Base-by-base conservation (phyloP, 2,113 vertebrate species). In the Cyphomyrus plagiostoma region DNA sequence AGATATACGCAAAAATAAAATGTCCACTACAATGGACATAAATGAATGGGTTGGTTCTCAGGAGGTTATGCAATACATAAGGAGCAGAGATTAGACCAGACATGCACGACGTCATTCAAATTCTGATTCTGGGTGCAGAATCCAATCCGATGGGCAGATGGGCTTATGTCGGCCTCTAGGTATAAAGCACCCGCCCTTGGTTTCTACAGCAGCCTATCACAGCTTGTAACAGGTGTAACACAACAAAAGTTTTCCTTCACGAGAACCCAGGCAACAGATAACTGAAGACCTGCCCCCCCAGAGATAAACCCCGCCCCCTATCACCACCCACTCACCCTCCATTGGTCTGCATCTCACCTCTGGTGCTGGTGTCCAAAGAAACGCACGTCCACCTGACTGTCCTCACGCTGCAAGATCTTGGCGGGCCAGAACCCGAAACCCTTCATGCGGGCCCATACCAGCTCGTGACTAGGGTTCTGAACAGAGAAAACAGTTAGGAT, bases 371-470 rank as follows among this genome's bases (percentile, higher is more conserved):
- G 98, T 91, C 98, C 98, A 91, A 99, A 99, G 95, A 99, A 99
- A 91, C 98, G 97, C 17, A 99, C 98, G 88, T 99, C 98, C 91
- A 98, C 98, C 95, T 99, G 98, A 96, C 96, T 98, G 93, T 98
- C 98, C 89, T 99, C 97, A 93, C 97, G 97, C 95, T 99, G 98
- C 92, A 99, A 97, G 89, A 99, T 97, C 95, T 99, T 99, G 90
- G 98, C 98, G 49, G 98, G 98, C 98, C 98, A 99, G 95, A 99
- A 99, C 39, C 98, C 98, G 89, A 99, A 99, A 49, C 98, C 98
- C 93, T 99, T 99, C 98, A 99, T 99, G 94, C 98, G 98, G 91
- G 98, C 98, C 98, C 98, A 99, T 49, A 99, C 98, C 93, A 99
- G 90, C 93, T 99, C 98, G 66, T 99, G 98, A 95, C 95, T 97